Percentiles rank a stretch among this genome's conserved stretches.
phyloP scores from a whole-genome alignment of 2,113 vertebrate genomes.

The Neopipo cinnamomea region DNA sequence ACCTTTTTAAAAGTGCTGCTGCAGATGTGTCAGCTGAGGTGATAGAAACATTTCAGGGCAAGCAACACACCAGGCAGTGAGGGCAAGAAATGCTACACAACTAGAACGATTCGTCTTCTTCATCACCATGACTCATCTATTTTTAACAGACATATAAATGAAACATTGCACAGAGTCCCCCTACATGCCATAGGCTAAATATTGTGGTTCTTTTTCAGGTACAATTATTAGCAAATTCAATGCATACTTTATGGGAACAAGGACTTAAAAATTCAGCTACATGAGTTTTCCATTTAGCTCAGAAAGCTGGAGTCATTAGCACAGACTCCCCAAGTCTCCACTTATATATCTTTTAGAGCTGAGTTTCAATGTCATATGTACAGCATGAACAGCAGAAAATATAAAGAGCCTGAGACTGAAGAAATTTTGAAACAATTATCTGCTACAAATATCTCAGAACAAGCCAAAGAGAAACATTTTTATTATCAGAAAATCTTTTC shows the following conservation, averaged over 20 bases:
- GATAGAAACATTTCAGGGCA: neutral
- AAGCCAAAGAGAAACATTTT: constrained; percentile 18
- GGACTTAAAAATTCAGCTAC: neutral
- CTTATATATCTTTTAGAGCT: neutral
- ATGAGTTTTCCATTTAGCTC: neutral
- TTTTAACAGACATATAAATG: constrained; percentile 1
- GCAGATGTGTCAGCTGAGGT: neutral
- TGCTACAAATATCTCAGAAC: constrained; percentile 18
- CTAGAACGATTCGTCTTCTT: neutral
- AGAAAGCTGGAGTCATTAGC: neutral
- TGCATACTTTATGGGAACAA: neutral
- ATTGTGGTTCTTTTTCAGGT: neutral
- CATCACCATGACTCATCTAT: neutral
- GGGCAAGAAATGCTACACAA: neutral
- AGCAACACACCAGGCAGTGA: neutral
- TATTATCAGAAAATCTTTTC: constrained; percentile 27
- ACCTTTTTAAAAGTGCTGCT: neutral
- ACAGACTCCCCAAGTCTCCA: neutral
- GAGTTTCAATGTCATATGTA: neutral
- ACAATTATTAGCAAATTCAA: neutral
- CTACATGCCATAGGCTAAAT: neutral
- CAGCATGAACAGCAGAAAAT: neutral
- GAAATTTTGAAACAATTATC: constrained; percentile 17
- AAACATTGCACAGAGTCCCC: neutral
- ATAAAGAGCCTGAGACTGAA: neutral